Conservation (phyloP, 2,113 vertebrate species). For the Spea multiplicata region DNA sequence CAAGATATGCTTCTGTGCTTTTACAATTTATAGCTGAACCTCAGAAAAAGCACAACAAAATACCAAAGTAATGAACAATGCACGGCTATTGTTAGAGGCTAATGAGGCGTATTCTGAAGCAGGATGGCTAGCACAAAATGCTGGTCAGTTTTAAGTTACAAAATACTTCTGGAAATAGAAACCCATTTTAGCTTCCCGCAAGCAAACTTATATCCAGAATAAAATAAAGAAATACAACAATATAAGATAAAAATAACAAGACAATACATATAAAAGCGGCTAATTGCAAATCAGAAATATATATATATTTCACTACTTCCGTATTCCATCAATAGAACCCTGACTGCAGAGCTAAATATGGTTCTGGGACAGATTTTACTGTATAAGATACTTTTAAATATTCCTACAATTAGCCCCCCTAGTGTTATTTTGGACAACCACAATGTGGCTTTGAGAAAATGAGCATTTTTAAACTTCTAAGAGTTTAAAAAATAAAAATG, state of each 20-base stretch:
- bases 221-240: not conserved
- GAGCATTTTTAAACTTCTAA: not conserved
- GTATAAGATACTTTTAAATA: not conserved
- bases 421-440: not conserved
- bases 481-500: too few species aligned
- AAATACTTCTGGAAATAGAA: slow-evolving; percentile 17
- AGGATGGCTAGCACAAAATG: not conserved
- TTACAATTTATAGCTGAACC: slow-evolving; percentile 33
- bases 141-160: slow-evolving; percentile 1
- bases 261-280: not conserved
- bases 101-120: slow-evolving; percentile 31
- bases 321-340: not conserved
- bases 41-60: slow-evolving; percentile 34
- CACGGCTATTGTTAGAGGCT: slow-evolving; percentile 35
- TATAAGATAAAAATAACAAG: not conserved
- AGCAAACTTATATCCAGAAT: not conserved
- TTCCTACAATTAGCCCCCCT: not conserved
- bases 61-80: slow-evolving; percentile 33
- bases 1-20: slow-evolving; percentile 28
- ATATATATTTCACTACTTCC: too few species aligned
- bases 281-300: not conserved
- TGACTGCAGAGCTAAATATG: not conserved
- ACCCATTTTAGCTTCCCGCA: not conserved
- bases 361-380: not conserved
- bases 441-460: not conserved